phyloP scores from a whole-genome alignment of 2,797 vertebrate genomes.

The Mus caroli region DNA sequence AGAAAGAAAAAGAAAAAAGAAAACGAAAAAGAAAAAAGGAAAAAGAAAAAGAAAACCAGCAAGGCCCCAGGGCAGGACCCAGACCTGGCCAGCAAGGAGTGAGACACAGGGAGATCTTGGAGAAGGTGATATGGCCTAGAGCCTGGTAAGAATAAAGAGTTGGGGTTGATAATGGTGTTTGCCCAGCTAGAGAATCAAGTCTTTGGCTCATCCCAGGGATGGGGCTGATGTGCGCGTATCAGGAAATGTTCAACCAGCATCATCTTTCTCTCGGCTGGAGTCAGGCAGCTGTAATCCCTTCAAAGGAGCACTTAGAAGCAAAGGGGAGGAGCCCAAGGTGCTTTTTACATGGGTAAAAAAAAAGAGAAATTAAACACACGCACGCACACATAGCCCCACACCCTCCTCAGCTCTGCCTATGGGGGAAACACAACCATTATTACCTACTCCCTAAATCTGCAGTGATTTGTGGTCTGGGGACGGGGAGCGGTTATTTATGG shows the following conservation, averaged over 20 bases:
- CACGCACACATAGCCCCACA: conserved; percentile 80
- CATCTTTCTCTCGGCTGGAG: not conserved
- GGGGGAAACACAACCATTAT: conserved; percentile 85
- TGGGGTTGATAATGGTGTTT: not conserved
- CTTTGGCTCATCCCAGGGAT: not conserved
- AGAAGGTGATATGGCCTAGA: not conserved
- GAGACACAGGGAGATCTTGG: not conserved
- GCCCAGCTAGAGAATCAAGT: not conserved
- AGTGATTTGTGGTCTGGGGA: conserved; percentile 85
- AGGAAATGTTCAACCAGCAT: not conserved
- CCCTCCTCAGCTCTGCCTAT: conserved; percentile 84
- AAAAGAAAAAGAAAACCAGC: not conserved
- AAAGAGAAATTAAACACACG: conserved; percentile 38
- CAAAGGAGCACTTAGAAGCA: conserved; percentile 79
- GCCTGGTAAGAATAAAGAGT: accelerated
- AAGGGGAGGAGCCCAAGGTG: conserved; percentile 73
- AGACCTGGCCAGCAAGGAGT: not conserved
- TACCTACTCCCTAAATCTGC: conserved; percentile 85
- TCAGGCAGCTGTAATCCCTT: conserved; percentile 63
- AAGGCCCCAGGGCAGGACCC: not conserved
- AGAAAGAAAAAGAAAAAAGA: too few species aligned
- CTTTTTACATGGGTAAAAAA: conserved; percentile 71
- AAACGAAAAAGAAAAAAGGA: too few species aligned
- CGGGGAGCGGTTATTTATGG: conserved; percentile 85
- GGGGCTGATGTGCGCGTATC: not conserved